phyloP scores from a whole-genome alignment of 2,888 invertebrate species.

The Acheta domesticus region DNA sequence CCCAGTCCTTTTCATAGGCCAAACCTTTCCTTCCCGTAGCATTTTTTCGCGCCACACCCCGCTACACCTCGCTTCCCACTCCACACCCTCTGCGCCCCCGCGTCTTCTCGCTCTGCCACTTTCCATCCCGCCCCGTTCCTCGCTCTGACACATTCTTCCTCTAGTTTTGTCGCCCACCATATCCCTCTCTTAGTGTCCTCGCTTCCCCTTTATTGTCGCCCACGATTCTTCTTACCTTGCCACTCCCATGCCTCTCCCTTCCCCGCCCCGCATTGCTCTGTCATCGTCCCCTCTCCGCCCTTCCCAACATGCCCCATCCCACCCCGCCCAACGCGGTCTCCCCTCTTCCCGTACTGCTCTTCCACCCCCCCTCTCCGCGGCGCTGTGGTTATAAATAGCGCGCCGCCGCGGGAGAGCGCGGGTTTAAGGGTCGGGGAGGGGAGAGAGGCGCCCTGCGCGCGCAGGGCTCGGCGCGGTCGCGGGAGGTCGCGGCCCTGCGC shows the following conservation, averaged over 20 bases:
- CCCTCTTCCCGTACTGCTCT: too few relatives aligned
- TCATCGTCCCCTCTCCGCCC: background rate
- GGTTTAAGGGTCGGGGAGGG: too few relatives aligned
- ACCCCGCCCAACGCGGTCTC: background rate
- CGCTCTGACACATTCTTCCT: background rate
- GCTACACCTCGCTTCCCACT: background rate
- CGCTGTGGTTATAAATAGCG: too few relatives aligned
- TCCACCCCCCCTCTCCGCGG: too few relatives aligned
- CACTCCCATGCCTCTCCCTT: background rate
- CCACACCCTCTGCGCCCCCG: background rate
- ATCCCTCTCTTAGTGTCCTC: background rate
- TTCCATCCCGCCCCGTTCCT: background rate
- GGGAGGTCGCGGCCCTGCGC: too few relatives aligned
- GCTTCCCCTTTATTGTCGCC: background rate
- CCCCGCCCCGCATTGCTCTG: background rate
- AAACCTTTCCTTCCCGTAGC: too few relatives aligned
- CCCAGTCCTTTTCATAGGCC: too few relatives aligned
- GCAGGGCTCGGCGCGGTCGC: too few relatives aligned
- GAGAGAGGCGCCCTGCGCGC: too few relatives aligned
- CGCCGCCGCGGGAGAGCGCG: too few relatives aligned
- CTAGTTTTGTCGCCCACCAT: background rate
- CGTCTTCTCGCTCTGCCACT: background rate
- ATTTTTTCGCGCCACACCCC: too few relatives aligned
- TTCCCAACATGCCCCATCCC: background rate
- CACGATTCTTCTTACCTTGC: background rate